Conservation (phyloP, 2,113 vertebrate species). For the Larimichthys polyactis region DNA sequence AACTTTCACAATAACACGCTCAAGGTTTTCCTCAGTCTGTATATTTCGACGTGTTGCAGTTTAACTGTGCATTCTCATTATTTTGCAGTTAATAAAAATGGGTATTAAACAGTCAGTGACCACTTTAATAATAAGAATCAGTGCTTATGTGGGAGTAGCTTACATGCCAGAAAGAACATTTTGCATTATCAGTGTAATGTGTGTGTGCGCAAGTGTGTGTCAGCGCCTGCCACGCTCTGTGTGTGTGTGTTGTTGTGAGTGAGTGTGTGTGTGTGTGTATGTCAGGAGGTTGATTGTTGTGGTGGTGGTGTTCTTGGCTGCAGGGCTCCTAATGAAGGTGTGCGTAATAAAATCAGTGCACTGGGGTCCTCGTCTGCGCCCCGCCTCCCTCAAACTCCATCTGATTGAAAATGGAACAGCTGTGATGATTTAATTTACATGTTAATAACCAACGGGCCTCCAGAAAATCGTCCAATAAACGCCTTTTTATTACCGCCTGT, state of each 20-base stretch:
- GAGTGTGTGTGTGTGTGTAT: conserved; percentile 52
- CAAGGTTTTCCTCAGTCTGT: neutral
- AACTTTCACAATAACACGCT: neutral
- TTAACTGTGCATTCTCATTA: conserved; percentile 6
- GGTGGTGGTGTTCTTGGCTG: conserved; percentile 73
- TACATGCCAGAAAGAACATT: conserved; percentile 39
- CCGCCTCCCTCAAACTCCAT: conserved; percentile 90
- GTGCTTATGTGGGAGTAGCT: conserved; percentile 40
- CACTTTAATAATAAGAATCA: conserved; percentile 14
- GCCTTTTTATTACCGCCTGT: conserved; percentile 97
- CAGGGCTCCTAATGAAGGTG: conserved; percentile 92
- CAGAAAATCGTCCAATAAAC: conserved; percentile 98
- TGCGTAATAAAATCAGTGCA: conserved; percentile 93
- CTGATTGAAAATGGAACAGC: conserved; percentile 99
- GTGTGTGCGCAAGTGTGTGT: conserved; percentile 35
- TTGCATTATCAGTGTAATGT: conserved; percentile 34
- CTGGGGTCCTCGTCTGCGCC: conserved; percentile 87
- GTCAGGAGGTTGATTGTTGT: conserved; percentile 81
- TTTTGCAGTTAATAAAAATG: conserved; percentile 14
- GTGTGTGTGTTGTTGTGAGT: conserved; percentile 71
- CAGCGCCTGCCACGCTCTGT: neutral
- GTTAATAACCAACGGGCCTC: conserved; percentile 99
- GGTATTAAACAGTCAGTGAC: conserved; percentile 32
- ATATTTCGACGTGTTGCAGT: neutral
- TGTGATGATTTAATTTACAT: conserved; percentile 99